These are phyloP conservation scores for Rhynchophorus ferrugineus DNA, from an alignment of 1,140 invertebrate genomes.

Conservation along the genomic window DNA sequence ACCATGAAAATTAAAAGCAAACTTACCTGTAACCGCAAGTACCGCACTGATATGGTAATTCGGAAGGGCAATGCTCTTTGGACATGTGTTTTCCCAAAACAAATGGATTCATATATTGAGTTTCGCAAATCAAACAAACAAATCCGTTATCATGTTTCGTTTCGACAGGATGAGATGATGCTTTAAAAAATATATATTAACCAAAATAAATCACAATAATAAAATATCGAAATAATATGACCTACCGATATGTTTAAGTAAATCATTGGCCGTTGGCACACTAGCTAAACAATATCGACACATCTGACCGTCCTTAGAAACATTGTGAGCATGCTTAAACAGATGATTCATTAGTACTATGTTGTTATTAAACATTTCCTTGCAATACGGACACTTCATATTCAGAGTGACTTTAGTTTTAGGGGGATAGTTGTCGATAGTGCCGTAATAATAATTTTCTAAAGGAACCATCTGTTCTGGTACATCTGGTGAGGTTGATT, in stretches of 20 bases:
- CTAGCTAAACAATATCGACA: conserved; percentile 52
- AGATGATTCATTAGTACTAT: conserved; percentile 62
- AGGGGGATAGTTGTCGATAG: conserved; percentile 33
- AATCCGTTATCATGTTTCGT: conserved; percentile 46
- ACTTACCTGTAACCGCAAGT: conserved; percentile 56
- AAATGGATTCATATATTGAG: conserved; percentile 51
- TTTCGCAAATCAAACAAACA: conserved; percentile 63
- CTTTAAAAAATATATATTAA: conserved; percentile 15
- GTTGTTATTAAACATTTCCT: conserved; percentile 49
- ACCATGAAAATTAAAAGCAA: neutral
- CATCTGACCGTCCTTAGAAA: conserved; percentile 40
- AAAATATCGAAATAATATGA: neutral
- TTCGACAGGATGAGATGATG: conserved; percentile 49
- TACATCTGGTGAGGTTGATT: conserved; percentile 31
- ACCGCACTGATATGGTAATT: conserved; percentile 73
- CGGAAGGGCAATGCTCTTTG: conserved; percentile 62
- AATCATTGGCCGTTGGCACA: conserved; percentile 42
- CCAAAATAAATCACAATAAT: neutral
- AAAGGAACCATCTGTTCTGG: conserved; percentile 40
- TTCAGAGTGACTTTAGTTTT: conserved; percentile 27
- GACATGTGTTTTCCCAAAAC: conserved; percentile 68
- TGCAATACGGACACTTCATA: conserved; percentile 35
- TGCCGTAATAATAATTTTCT: conserved; percentile 55
- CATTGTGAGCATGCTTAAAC: conserved; percentile 53
- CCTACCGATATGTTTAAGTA: conserved; percentile 46